phyloP scores from a whole-genome alignment of 2,888 invertebrate genomes.

The Pristionchus maxplancki region DNA sequence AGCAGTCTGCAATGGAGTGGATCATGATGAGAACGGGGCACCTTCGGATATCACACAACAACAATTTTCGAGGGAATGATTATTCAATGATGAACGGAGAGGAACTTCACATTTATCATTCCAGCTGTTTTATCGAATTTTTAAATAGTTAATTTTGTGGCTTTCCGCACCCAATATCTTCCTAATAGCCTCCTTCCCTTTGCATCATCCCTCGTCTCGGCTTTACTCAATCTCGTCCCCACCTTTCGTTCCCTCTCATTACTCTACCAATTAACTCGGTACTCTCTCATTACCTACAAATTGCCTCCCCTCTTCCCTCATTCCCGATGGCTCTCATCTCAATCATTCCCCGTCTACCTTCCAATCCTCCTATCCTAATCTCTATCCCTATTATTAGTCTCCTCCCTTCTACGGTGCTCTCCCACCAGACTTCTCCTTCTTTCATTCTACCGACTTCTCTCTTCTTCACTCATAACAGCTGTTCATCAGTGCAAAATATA shows the following conservation, averaged over 20 bases:
- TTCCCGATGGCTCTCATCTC: not conserved
- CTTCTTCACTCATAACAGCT: not conserved
- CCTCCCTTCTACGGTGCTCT: not conserved
- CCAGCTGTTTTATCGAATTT: no score
- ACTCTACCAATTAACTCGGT: slow-evolving; percentile 5
- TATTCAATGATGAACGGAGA: not conserved
- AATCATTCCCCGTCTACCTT: not conserved
- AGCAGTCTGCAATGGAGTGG: slow-evolving; percentile 5
- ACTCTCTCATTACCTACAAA: slow-evolving; percentile 41
- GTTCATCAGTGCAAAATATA: slow-evolving; percentile 3
- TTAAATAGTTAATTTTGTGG: no score
- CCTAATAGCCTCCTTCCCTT: not conserved
- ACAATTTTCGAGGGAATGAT: not conserved
- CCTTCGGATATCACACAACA: not conserved
- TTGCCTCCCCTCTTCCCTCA: not conserved
- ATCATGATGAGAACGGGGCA: not conserved
- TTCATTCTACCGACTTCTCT: slow-evolving; percentile 7
- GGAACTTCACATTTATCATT: not conserved
- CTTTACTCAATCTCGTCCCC: slow-evolving; percentile 5
- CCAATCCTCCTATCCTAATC: not conserved
- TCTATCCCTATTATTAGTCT: not conserved
- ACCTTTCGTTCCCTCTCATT: slow-evolving; percentile 5
- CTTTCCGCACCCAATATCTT: not conserved
- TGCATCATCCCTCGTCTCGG: not conserved
- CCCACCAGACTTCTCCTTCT: slow-evolving; percentile 1